These are phyloP conservation scores for Tenebrosternarchus preto DNA, from an alignment of 2,113 vertebrate genomes.

Conservation along the genomic window DNA sequence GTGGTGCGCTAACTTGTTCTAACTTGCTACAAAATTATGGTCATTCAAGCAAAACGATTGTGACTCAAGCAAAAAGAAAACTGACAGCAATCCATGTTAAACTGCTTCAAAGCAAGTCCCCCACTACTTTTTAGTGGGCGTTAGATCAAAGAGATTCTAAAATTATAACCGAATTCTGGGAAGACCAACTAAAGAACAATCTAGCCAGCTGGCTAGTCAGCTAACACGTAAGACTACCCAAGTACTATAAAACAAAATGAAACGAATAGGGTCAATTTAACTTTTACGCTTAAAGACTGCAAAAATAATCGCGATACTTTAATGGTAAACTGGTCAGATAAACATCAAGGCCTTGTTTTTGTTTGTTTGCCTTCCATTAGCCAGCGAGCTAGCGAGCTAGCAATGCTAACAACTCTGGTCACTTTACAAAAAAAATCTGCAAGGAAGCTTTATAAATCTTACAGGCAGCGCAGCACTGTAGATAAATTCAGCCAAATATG, in stretches of 20 bases:
- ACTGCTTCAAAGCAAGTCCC: neutral
- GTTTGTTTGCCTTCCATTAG: neutral
- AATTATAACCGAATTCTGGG: neutral
- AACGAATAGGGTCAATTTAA: neutral
- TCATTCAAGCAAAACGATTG: neutral
- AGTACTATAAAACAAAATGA: neutral
- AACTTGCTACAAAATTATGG: neutral
- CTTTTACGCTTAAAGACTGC: no score
- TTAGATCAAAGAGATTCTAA: neutral
- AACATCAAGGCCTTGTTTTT: conserved; percentile 44
- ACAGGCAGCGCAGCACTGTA: no score
- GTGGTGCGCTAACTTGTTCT: neutral
- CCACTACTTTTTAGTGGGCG: neutral
- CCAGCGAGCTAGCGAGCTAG: neutral
- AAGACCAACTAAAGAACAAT: neutral
- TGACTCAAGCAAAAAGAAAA: neutral
- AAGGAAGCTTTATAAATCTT: no score
- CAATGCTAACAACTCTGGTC: neutral
- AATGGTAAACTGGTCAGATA: no score
- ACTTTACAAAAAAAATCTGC: no score
- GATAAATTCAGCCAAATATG: no score
- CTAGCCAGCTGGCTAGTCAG: neutral
- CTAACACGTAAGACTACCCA: no score
- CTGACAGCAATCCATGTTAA: neutral
- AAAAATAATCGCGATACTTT: no score